These are phyloP conservation scores for Drosophila nr. medialis DNA, from an alignment of 2,888 invertebrate genomes.

Conservation along the genomic window DNA sequence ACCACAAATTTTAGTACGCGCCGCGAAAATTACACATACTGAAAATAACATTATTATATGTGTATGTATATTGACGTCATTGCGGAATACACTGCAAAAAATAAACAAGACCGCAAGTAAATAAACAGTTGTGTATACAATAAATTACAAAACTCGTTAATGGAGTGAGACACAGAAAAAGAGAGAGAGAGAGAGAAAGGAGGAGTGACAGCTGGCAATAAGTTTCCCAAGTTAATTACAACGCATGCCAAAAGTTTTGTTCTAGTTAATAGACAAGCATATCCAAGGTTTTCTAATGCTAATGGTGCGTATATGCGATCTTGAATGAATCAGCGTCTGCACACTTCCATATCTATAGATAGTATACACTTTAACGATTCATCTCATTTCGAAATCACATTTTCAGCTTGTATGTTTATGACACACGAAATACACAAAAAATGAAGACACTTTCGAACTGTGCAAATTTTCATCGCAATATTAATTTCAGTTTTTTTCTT, in stretches of 20 bases:
- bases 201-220: slow-evolving; percentile 7
- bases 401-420: slow-evolving; percentile 11
- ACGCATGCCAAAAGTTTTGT: slow-evolving; percentile 57
- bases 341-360: slow-evolving; percentile 26
- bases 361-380: slow-evolving; percentile 51
- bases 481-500: neutral
- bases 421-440: slow-evolving; percentile 7
- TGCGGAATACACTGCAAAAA: slow-evolving; percentile 62
- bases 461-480: slow-evolving; percentile 27
- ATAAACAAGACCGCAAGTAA: slow-evolving; percentile 49
- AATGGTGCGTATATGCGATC: slow-evolving; percentile 78
- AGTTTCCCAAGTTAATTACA: slow-evolving; percentile 47
- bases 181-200: neutral
- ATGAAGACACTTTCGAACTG: slow-evolving; percentile 12
- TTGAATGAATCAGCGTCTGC: slow-evolving; percentile 59
- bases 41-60: slow-evolving; percentile 46
- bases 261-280: slow-evolving; percentile 46
- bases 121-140: slow-evolving; percentile 51
- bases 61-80: slow-evolving; percentile 67
- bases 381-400: slow-evolving; percentile 58
- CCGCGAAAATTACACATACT: slow-evolving; percentile 23
- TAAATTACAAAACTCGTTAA: slow-evolving; percentile 47
- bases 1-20: slow-evolving; percentile 11
- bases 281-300: slow-evolving; percentile 80
- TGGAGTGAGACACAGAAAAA: slow-evolving; percentile 47